These are phyloP conservation scores for Pterocles gutturalis DNA, from an alignment of 2,113 vertebrate species.

Conservation along the genomic window DNA sequence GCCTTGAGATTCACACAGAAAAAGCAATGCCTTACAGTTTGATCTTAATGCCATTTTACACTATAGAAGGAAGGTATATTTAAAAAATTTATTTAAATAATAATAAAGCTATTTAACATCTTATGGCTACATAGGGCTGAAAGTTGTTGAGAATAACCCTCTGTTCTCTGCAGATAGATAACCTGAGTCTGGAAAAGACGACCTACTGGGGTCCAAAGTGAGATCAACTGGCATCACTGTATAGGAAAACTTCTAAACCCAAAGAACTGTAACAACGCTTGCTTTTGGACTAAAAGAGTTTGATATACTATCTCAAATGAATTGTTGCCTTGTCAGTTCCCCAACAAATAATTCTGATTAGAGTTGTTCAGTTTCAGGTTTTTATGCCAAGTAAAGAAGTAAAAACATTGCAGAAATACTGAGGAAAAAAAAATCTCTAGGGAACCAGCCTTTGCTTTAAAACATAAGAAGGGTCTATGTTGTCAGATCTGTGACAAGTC, in stretches of 20 bases:
- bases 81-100: neutral
- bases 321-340: neutral
- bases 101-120: neutral
- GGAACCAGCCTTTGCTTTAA: neutral
- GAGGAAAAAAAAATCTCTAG: neutral
- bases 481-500: neutral
- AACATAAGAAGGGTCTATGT: accelerated
- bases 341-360: neutral
- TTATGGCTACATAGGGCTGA: neutral
- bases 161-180: neutral
- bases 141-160: neutral
- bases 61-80: neutral
- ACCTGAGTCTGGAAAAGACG: neutral
- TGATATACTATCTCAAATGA: neutral
- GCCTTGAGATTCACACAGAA: neutral
- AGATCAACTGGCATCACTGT: neutral
- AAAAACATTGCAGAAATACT: neutral
- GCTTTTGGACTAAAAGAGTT: neutral
- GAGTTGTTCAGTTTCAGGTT: neutral
- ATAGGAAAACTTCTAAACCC: neutral
- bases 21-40: neutral
- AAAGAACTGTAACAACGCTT: neutral
- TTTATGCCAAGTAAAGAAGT: neutral
- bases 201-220: neutral
- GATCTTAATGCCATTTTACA: neutral